These are phyloP conservation scores for Tyrannus savana DNA, from an alignment of 2,113 vertebrate genomes.

Conservation along the genomic window DNA sequence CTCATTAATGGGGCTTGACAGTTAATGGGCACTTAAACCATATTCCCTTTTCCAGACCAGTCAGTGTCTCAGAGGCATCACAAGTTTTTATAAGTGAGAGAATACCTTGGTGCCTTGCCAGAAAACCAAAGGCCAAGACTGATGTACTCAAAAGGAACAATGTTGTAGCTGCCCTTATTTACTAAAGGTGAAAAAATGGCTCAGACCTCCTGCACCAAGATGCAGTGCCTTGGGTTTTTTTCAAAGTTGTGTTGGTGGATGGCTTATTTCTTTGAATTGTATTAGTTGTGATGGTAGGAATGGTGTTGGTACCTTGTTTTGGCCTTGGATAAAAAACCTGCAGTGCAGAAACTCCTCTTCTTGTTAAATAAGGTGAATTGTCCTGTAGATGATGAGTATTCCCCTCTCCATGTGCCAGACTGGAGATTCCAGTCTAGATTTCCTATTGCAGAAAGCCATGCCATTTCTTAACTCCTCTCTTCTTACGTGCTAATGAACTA, in stretches of 20 bases:
- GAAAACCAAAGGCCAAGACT: not conserved
- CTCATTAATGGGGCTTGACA: not conserved
- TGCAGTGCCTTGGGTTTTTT: not conserved
- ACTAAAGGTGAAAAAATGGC: not conserved
- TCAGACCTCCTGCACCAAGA: not conserved
- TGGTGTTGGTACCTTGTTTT: not conserved
- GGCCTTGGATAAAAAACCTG: not conserved
- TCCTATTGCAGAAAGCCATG: not conserved
- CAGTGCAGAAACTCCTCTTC: not conserved
- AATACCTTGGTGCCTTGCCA: not conserved
- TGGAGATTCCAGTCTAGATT: not conserved
- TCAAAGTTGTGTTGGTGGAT: not conserved
- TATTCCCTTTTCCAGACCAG: not conserved
- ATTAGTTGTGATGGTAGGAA: not conserved
- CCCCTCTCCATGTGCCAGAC: not conserved
- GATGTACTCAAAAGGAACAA: not conserved
- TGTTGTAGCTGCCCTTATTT: not conserved
- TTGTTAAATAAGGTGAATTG: not conserved
- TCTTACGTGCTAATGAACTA: not conserved
- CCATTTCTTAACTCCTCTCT: not conserved
- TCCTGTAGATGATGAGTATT: not conserved
- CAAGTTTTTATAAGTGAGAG: not conserved
- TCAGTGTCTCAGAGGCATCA: not conserved
- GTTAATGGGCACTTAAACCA: not conserved
- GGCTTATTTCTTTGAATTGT: not conserved